Conservation (phyloP, 2,113 vertebrate species). For the Merops nubicus region DNA sequence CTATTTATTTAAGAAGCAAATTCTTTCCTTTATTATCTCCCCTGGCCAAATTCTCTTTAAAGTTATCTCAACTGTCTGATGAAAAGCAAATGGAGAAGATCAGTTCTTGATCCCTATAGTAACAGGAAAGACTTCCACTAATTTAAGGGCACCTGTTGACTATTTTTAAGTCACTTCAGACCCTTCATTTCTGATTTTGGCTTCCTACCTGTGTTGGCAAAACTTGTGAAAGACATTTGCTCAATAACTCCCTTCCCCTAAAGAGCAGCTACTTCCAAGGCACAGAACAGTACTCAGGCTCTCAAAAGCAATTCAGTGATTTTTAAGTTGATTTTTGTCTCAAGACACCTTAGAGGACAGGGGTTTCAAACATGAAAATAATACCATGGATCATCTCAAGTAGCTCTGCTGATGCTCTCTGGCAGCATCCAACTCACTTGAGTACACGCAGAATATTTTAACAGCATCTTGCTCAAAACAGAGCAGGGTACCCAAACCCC, state of each 20-base stretch:
- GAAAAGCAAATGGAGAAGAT: conserved; percentile 48
- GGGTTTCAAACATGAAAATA: background rate
- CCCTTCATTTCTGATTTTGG: background rate
- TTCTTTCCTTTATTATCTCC: conserved; percentile 51
- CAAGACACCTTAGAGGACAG: background rate
- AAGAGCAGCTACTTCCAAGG: background rate
- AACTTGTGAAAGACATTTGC: background rate
- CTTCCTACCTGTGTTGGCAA: background rate
- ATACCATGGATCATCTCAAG: background rate
- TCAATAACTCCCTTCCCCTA: background rate
- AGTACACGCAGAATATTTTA: background rate
- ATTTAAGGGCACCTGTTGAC: background rate
- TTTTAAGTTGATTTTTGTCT: background rate
- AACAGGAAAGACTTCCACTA: background rate
- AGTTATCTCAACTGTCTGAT: conserved; percentile 23
- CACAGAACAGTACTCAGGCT: background rate
- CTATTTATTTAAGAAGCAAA: conserved; percentile 60
- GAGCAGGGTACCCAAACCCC: background rate
- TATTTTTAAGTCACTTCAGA: background rate
- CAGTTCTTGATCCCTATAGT: conserved; percentile 13
- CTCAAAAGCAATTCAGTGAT: background rate
- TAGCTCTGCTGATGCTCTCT: fast-evolving
- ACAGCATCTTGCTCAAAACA: fast-evolving
- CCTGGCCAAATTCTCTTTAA: conserved; percentile 42
- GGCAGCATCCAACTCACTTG: background rate